phyloP scores from a whole-genome alignment of 1,140 invertebrate genomes.

The Achatina immaculata region DNA sequence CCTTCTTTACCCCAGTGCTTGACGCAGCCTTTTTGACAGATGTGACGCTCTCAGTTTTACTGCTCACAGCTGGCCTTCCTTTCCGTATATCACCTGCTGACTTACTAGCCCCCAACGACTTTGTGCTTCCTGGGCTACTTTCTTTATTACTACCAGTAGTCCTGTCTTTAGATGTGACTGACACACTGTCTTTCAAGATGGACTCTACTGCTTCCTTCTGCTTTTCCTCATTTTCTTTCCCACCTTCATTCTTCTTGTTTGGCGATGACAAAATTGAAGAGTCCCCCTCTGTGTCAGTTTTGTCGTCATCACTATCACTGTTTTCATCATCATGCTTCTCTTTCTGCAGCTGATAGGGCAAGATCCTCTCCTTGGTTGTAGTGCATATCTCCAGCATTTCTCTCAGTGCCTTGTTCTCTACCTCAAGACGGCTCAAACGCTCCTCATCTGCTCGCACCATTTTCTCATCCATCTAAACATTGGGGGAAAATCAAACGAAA shows the following conservation, averaged over 20 bases:
- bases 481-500: too few relatives aligned
- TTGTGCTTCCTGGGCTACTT: neutral
- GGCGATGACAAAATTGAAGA: conserved; percentile 1
- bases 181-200: neutral
- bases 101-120: neutral
- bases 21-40: conserved; percentile 30
- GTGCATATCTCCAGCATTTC: conserved; percentile 66
- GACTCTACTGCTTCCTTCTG: neutral
- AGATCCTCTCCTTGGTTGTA: conserved; percentile 44
- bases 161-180: neutral
- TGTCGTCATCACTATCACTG: conserved; percentile 26
- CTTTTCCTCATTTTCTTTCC: neutral
- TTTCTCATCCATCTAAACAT: conserved; percentile 80
- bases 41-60: neutral
- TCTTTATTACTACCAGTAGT: neutral
- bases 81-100: conserved; percentile 24
- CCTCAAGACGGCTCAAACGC: conserved; percentile 80
- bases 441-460: conserved; percentile 82
- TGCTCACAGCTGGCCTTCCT: neutral
- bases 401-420: conserved; percentile 84
- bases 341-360: neutral
- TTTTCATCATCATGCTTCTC: neutral
- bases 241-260: neutral
- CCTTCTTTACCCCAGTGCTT: neutral
- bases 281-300: conserved; percentile 24